Evolutionary conservation across 2,888 invertebrate genomes (phyloP), one percentile per base, ranked within the genome.

Genomic region (Plutella xylostella): DNA sequence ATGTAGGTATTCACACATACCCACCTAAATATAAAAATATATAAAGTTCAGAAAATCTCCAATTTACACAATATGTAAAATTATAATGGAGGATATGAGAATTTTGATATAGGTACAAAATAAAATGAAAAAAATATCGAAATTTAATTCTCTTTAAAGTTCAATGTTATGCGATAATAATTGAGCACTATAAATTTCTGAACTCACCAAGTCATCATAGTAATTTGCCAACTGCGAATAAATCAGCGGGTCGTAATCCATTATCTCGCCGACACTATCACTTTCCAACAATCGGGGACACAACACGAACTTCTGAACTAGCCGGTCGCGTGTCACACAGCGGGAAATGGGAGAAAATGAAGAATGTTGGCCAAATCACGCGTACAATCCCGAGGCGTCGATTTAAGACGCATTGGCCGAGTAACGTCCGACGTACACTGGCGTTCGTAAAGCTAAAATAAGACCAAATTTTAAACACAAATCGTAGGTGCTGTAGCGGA

Each of bases 231-330:
- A 85, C 48, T 88, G 88, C 56, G 88, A 86, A 69, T 87, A 88
- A 57, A 88, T 78, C 61, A 88, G 73, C 67, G 88, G 85, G 56
- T 89, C 88, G 84, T 88, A 88, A 87, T 88, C 88, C 88, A 88
- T 88, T 64, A 57, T 68, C 49, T 54, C 34, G 15, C 28, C 2
- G 28, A 19, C 40, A 45, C 35, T 54, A 53, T n/a, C 54, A 41
- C 51, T 54, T 56, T 53, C 49, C 47, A 50, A 51, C 48, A 57
- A 57, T 57, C 48, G 33, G 34, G 42, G 18, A 48, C 49, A 50
- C 48, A 43, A 44, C 41, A 20, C 41, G 45, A 55, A 53, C 9
- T 6, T 6, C n/a, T n/a, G n/a, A n/a, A n/a, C n/a, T n/a, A 28
- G 7, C 28, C n/a, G n/a, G n/a, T 17, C 12, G 7, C 14, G 33